Conservation (phyloP, 2,113 vertebrate genomes). For the Semicossyphus pulcher region DNA sequence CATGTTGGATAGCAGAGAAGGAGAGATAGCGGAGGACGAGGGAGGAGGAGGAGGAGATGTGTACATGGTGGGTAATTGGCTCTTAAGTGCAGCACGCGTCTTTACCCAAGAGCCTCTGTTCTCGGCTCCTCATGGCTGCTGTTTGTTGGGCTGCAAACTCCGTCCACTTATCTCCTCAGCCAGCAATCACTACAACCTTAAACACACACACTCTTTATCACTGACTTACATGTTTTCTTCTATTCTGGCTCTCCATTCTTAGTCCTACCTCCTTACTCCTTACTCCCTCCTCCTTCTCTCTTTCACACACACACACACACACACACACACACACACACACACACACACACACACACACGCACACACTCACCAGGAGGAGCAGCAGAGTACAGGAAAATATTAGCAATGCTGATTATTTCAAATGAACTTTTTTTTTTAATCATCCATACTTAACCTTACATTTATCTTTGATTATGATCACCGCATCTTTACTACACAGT, state of each 20-base stretch:
- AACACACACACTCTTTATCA: constrained; percentile 68
- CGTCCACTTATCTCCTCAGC: constrained; percentile 72
- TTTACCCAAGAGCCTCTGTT: constrained; percentile 73
- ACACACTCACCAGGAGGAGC: constrained; percentile 3
- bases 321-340: not conserved
- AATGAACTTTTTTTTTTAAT: too few species aligned
- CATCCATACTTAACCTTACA: too few species aligned
- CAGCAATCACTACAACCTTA: constrained; percentile 71
- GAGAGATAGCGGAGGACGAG: constrained; percentile 57
- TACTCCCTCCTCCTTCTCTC: not conserved
- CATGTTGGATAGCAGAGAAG: constrained; percentile 69
- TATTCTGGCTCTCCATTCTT: constrained; percentile 16
- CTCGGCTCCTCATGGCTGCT: constrained; percentile 64
- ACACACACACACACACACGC: too few species aligned
- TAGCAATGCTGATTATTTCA: not conserved
- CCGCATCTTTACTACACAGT: too few species aligned
- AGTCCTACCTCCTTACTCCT: not conserved
- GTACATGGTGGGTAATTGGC: constrained; percentile 81
- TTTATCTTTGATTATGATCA: too few species aligned
- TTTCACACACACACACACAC: constrained; percentile 4
- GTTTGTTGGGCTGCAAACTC: constrained; percentile 71
- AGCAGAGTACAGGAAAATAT: not conserved
- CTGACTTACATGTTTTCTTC: constrained; percentile 50
- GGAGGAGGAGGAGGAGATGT: constrained; percentile 63
- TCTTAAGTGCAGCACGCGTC: constrained; percentile 82